These are phyloP conservation scores for Euzetes globulus DNA, from an alignment of 2,888 invertebrate species.

Conservation along the genomic window DNA sequence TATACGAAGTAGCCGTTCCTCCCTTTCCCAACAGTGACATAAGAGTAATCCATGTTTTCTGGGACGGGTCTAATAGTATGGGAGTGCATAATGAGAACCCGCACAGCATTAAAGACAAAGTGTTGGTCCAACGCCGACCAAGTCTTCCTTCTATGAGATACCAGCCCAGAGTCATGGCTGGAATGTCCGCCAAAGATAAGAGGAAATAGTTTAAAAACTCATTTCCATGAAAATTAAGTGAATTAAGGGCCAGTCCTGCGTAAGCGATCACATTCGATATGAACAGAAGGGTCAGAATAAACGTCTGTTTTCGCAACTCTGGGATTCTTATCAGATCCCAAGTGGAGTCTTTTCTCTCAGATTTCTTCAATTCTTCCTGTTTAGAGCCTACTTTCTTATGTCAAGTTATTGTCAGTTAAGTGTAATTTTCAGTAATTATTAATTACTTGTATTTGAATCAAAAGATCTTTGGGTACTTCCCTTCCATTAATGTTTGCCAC, in stretches of 20 bases:
- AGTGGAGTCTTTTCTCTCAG: background rate
- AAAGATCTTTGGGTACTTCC: conserved; percentile 23
- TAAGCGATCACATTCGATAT: conserved; percentile 42
- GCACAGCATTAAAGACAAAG: conserved; percentile 31
- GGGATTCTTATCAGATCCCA: conserved; percentile 11
- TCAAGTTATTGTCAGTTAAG: background rate
- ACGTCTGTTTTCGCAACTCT: conserved; percentile 12
- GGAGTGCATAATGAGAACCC: conserved; percentile 34
- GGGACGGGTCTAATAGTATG: background rate
- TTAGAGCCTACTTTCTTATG: background rate
- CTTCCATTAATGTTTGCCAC: conserved; percentile 39
- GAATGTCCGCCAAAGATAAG: conserved; percentile 58
- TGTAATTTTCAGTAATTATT: background rate
- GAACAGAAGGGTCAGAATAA: conserved; percentile 21
- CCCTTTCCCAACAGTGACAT: conserved; percentile 41
- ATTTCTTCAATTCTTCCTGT: background rate
- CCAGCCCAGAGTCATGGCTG: conserved; percentile 54
- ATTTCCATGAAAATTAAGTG: conserved; percentile 51
- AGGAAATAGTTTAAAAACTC: conserved; percentile 60
- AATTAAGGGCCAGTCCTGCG: conserved; percentile 45
- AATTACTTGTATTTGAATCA: conserved; percentile 28
- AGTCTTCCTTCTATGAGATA: conserved; percentile 51
- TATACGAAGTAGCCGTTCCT: conserved; percentile 53
- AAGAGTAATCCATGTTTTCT: conserved; percentile 18
- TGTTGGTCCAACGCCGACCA: conserved; percentile 52